Conservation (phyloP, 1,140 invertebrate species). For the Pseudachorutes palmiensis region DNA sequence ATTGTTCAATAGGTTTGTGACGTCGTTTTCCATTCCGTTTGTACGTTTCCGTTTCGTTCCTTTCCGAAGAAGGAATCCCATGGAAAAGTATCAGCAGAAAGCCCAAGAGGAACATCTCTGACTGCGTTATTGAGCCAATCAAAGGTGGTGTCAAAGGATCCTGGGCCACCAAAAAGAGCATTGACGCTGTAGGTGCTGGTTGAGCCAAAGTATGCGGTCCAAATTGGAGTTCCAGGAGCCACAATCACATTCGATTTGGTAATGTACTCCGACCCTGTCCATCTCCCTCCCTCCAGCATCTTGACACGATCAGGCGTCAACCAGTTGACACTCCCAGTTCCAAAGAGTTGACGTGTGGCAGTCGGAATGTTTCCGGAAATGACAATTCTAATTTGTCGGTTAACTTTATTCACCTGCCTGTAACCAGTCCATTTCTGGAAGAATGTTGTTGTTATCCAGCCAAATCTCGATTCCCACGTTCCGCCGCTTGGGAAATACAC, state of each 20-base stretch:
- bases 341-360: not conserved
- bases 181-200: not conserved
- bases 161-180: slow-evolving; percentile 4
- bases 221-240: not conserved
- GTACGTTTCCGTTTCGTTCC: too few species aligned
- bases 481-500: not conserved
- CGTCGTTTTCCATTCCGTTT: too few species aligned
- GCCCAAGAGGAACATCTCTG: not conserved
- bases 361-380: slow-evolving; percentile 7
- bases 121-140: not conserved
- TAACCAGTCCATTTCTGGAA: slow-evolving; percentile 10
- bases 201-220: slow-evolving; percentile 1
- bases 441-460: slow-evolving; percentile 9
- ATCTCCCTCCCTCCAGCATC: not conserved
- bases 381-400: not conserved
- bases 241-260: not conserved
- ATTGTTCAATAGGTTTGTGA: too few species aligned
- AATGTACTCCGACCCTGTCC: slow-evolving; percentile 11
- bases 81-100: not conserved
- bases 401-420: not conserved
- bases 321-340: slow-evolving; percentile 5
- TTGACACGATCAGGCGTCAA: slow-evolving; percentile 12
- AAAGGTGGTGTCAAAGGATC: not conserved
- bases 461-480: slow-evolving; percentile 1
- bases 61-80: not conserved